Evolutionary conservation across 1,140 invertebrate species (phyloP).

Genomic region (Coptotermes formosanus): DNA sequence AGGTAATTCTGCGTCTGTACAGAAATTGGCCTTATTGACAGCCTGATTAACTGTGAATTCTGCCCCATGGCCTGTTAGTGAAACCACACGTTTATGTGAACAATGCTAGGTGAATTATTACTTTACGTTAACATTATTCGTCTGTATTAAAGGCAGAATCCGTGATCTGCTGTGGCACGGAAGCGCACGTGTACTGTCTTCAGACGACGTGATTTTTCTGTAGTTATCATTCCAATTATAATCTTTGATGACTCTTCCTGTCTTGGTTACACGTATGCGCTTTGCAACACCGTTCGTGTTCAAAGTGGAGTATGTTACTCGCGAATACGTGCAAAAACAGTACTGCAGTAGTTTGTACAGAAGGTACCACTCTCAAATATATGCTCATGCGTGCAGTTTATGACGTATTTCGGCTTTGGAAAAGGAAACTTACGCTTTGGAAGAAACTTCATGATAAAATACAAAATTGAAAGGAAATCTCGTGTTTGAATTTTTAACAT

Average conservation of each 20-base stretch:
- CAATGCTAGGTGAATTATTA: too few relatives aligned
- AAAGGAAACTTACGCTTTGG: background rate
- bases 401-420: background rate
- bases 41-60: too few relatives aligned
- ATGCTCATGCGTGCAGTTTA: background rate
- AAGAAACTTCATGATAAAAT: background rate
- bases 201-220: background rate
- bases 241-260: background rate
- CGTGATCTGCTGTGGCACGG: background rate
- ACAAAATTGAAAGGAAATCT: background rate
- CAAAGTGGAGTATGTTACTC: background rate
- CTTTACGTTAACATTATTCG: background rate
- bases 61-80: too few relatives aligned
- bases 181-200: background rate
- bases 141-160: background rate
- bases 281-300: background rate
- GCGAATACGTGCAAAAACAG: background rate
- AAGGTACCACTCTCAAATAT: background rate
- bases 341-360: background rate
- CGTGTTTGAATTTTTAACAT: background rate
- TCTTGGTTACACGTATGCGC: background rate
- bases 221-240: background rate
- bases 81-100: too few relatives aligned
- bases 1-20: too few relatives aligned
- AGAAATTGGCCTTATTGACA: too few relatives aligned